Conservation (phyloP, 1,140 invertebrate genomes). For the Rhizoglyphus robini region DNA sequence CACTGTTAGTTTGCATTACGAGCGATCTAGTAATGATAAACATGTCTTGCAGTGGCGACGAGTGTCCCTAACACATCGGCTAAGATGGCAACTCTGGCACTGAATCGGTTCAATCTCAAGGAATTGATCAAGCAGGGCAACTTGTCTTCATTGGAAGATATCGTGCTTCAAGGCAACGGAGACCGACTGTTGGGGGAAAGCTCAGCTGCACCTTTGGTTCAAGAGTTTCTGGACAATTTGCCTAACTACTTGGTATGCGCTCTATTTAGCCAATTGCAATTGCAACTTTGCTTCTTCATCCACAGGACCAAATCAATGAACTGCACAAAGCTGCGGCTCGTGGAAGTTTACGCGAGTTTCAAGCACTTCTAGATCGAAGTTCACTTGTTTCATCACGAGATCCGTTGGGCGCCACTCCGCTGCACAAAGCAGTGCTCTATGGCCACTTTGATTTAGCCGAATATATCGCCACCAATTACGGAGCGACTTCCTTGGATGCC, state of each 20-base stretch:
- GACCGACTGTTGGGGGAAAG: slow-evolving; percentile 33
- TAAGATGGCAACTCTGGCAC: background rate
- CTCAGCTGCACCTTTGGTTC: slow-evolving; percentile 47
- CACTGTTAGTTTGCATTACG: too few relatives aligned
- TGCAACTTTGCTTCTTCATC: background rate
- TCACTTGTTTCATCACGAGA: slow-evolving; percentile 78
- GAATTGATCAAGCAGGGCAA: slow-evolving; percentile 31
- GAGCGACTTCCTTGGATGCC: slow-evolving; percentile 22
- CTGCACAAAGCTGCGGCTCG: slow-evolving; percentile 58
- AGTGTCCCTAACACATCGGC: background rate
- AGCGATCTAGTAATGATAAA: too few relatives aligned
- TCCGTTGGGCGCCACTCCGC: slow-evolving; percentile 67
- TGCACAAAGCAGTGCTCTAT: slow-evolving; percentile 82
- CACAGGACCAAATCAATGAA: slow-evolving; percentile 27
- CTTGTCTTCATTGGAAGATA: slow-evolving; percentile 33
- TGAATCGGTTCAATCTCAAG: slow-evolving; percentile 24
- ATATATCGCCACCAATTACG: slow-evolving; percentile 41
- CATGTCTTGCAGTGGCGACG: background rate
- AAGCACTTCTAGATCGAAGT: slow-evolving; percentile 68
- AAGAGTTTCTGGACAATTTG: slow-evolving; percentile 50
- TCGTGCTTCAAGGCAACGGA: slow-evolving; percentile 37
- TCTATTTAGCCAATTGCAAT: background rate
- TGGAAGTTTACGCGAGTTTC: slow-evolving; percentile 66
- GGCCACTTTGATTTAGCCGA: slow-evolving; percentile 64
- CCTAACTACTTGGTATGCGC: slow-evolving; percentile 30